phyloP scores from a whole-genome alignment of 1,140 invertebrate genomes.

The Dreissena polymorpha region DNA sequence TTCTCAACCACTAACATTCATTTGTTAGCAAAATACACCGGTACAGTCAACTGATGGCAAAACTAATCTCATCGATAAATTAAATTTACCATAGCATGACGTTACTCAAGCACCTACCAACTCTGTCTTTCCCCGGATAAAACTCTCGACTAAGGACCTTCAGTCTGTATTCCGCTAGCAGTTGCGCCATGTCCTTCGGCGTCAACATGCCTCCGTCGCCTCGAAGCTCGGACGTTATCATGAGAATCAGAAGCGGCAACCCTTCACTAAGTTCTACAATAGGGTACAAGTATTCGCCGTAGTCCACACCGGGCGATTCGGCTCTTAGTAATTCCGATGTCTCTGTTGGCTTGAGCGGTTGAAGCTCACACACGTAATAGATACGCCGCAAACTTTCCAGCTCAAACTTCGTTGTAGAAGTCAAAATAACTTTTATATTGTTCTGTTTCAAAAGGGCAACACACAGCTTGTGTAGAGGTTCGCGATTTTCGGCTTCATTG shows the following conservation, averaged over 20 bases:
- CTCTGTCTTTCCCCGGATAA: slow-evolving; percentile 43
- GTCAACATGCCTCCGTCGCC: slow-evolving; percentile 28
- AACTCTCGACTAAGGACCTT: slow-evolving; percentile 41
- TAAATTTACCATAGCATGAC: too few relatives aligned
- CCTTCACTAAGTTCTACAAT: slow-evolving; percentile 44
- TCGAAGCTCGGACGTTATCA: slow-evolving; percentile 39
- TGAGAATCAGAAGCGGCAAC: slow-evolving; percentile 37
- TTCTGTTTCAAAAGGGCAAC: neutral
- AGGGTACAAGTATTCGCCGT: slow-evolving; percentile 14
- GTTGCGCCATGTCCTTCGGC: slow-evolving; percentile 35
- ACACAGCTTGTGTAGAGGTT: slow-evolving; percentile 18
- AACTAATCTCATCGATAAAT: too few relatives aligned
- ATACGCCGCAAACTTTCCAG: slow-evolving; percentile 9
- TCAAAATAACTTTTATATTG: slow-evolving; percentile 44
- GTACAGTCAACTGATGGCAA: too few relatives aligned
- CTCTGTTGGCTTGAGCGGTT: slow-evolving; percentile 16
- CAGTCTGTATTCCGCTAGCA: slow-evolving; percentile 28
- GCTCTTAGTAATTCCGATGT: slow-evolving; percentile 13
- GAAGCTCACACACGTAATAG: slow-evolving; percentile 27
- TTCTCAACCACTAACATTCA: too few relatives aligned
- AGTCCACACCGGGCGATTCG: slow-evolving; percentile 10
- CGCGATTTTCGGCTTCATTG: neutral
- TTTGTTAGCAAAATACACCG: too few relatives aligned
- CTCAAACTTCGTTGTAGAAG: slow-evolving; percentile 30
- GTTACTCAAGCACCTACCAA: slow-evolving; percentile 24